Evolutionary conservation across 2,797 vertebrate genomes (phyloP), one percentile per base, ranked within the genome.

Genomic region (Sebastolobus alascanus): DNA sequence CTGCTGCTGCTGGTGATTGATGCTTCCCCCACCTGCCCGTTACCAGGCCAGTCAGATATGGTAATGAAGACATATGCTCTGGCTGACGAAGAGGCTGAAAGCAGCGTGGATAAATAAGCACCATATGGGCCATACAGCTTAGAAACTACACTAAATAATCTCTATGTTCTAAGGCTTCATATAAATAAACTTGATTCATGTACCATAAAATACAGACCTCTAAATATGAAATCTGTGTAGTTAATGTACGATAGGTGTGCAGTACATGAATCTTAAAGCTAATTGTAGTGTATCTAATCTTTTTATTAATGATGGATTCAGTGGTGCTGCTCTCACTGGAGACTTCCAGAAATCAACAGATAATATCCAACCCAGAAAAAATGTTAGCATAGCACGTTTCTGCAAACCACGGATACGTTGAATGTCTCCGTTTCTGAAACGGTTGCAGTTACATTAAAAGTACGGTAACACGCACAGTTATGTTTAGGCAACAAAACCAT

Each of bases 41-140:
- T 77, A 50, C 56, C 77, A 4, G 63, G 64, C 76, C 74, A 73
- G 87, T 92, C 89, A 77, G 80, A 90, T 92, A 87, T 89, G 83
- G 29, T 91, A 88, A 93, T 90, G 81, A 88, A 93, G 91, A 92
- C 72, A 8, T 60, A 89, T 90, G 59, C 25, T 64, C 43, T 6
- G 50, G 73, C 68, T 61, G 64, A 82, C 58, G 8, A 73, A 58
- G 80, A 70, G 75, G 85, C 63, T 6, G 73, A 84, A 80, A 75
- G 73, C 67, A 3, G 35, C 0, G 27, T 16, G 43, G 33, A 54
- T 78, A 70, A 77, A 75, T 27, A 67, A 54, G 63, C 13, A 11
- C 2, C 7, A 8, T 20, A 16, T 35, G 61, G 59, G 29, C 72
- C 46, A 8, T n/a, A 31, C 2, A 6, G 67, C 31, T 33, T 14